phyloP scores from a whole-genome alignment of 1,140 invertebrate genomes.

The Neodiprion virginianus region DNA sequence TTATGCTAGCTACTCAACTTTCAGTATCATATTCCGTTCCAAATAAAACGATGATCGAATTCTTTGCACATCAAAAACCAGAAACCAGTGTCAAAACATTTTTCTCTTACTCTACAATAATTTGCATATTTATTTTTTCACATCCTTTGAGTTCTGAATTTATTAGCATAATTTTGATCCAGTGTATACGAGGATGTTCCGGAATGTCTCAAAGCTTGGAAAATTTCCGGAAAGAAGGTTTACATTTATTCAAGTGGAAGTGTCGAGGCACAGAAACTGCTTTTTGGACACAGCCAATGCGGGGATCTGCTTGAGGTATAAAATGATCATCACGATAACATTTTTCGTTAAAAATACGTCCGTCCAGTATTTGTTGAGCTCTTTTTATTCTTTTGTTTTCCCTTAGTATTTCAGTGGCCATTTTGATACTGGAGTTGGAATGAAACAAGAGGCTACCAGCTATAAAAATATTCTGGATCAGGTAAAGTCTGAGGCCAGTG shows the following conservation, averaged over 20 bases:
- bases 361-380: neutral
- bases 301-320: conserved; percentile 77
- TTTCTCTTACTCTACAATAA: conserved; percentile 15
- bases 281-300: conserved; percentile 78
- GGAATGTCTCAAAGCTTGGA: conserved; percentile 75
- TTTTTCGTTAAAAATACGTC: neutral
- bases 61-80: neutral
- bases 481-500: conserved; percentile 67
- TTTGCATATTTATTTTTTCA: conserved; percentile 7
- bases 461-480: conserved; percentile 79
- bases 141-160: neutral
- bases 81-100: neutral
- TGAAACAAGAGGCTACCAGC: conserved; percentile 76
- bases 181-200: conserved; percentile 89
- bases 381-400: conserved; percentile 21
- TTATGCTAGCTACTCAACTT: too few species aligned
- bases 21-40: neutral
- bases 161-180: conserved; percentile 43
- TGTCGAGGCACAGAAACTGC: conserved; percentile 86
- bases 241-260: conserved; percentile 94
- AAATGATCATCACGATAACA: neutral
- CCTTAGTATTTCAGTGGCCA: conserved; percentile 75
- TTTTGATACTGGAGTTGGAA: conserved; percentile 87
- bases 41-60: neutral
- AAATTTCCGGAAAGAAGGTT: conserved; percentile 69